These are phyloP conservation scores for Anoplophora glabripennis DNA, from an alignment of 1,140 invertebrate genomes.

Conservation along the genomic window DNA sequence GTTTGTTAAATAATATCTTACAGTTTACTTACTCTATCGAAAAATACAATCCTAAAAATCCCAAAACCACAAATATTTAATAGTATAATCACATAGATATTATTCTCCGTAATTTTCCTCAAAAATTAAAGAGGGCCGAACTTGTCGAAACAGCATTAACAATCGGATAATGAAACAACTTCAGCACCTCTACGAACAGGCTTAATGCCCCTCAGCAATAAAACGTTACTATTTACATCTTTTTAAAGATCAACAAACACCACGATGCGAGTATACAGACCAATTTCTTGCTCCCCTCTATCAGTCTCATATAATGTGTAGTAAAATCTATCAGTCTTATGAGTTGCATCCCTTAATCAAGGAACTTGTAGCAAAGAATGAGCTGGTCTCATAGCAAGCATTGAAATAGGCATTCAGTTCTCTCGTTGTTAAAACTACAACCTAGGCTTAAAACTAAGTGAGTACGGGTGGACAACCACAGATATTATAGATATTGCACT, in stretches of 20 bases:
- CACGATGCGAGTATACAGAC: conserved; percentile 25
- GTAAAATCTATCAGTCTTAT: conserved; percentile 50
- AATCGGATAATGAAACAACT: too few relatives aligned
- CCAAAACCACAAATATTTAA: conserved; percentile 31
- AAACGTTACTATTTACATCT: conserved; percentile 41
- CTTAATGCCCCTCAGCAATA: conserved; percentile 41
- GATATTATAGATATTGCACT: conserved; percentile 48
- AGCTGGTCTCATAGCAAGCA: conserved; percentile 36
- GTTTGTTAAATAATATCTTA: conserved; percentile 26
- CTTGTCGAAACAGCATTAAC: conserved; percentile 3
- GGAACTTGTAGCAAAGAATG: conserved; percentile 49
- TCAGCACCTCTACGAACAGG: conserved; percentile 19
- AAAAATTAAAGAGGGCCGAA: background rate
- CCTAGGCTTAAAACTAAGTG: conserved; percentile 32
- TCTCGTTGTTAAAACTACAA: conserved; percentile 11
- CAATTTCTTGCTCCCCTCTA: conserved; percentile 22
- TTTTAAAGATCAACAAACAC: conserved; percentile 35
- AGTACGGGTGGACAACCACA: conserved; percentile 47
- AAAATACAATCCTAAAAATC: conserved; percentile 19
- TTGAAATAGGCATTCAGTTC: conserved; percentile 27
- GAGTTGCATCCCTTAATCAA: conserved; percentile 41
- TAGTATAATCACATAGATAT: conserved; percentile 34
- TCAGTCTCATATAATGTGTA: conserved; percentile 46
- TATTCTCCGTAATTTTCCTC: conserved; percentile 4
- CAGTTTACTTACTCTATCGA: conserved; percentile 26